Percentiles rank a stretch among this genome's conserved stretches.
Evolutionary conservation across 2,113 vertebrate genomes (phyloP).

Genomic region (Pomatorhinus ruficollis): DNA sequence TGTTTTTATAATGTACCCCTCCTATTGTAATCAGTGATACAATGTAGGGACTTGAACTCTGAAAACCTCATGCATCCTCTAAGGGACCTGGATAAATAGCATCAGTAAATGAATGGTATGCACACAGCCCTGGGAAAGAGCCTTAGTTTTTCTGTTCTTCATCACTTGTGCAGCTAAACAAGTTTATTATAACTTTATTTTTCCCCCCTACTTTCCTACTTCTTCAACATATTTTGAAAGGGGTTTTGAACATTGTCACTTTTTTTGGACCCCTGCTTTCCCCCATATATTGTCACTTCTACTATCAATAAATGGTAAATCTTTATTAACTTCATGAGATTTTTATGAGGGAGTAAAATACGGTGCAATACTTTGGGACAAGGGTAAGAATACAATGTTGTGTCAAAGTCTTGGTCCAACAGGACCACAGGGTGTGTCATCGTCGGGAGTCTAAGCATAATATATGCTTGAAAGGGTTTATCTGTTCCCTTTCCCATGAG

Average conservation of each 20-base stretch:
- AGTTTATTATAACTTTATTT: background rate
- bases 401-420: background rate
- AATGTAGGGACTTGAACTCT: background rate
- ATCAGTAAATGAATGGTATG: background rate
- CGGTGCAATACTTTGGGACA: background rate
- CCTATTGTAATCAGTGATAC: background rate
- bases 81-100: background rate
- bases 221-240: background rate
- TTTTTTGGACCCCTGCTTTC: background rate
- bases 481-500: background rate
- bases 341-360: background rate
- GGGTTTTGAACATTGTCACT: background rate
- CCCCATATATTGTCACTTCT: background rate
- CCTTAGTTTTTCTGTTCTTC: background rate
- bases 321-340: background rate
- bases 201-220: fast-evolving
- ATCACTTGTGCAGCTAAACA: background rate
- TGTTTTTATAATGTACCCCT: background rate
- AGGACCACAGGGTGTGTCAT: background rate
- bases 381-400: fast-evolving
- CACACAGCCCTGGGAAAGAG: background rate
- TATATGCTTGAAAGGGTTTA: background rate
- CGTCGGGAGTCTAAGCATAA: background rate
- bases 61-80: background rate
- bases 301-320: background rate